A percentile compares a stretch with the other conserved stretches of the same genome.
Conservation (phyloP, 2,113 vertebrate genomes). For the Chelonoidis abingdonii region DNA sequence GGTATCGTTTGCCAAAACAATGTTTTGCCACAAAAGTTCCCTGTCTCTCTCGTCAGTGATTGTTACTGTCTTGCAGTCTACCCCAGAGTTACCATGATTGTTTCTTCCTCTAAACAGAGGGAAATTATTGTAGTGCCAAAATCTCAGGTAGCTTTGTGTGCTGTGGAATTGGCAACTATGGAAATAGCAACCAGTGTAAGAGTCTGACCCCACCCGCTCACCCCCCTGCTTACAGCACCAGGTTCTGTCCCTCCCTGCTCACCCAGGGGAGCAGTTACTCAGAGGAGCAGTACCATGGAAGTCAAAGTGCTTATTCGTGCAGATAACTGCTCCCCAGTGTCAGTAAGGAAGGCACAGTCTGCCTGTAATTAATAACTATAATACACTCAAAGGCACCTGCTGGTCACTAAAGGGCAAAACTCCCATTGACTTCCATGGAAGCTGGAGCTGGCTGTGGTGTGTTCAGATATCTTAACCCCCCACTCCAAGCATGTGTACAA, state of each 20-base stretch:
- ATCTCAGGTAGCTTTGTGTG: neutral
- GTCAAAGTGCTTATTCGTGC: neutral
- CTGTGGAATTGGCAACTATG: neutral
- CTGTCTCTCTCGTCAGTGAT: neutral
- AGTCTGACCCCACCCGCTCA: no score
- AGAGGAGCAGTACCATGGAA: neutral
- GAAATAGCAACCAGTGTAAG: neutral
- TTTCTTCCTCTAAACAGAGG: neutral
- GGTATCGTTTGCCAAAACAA: accelerated
- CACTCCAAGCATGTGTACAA: accelerated
- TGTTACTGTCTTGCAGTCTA: neutral
- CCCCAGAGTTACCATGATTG: neutral
- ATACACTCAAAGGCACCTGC: neutral
- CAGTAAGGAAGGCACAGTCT: neutral
- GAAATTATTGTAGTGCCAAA: neutral
- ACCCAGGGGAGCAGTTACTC: neutral
- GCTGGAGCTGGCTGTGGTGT: neutral
- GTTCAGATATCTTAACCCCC: accelerated
- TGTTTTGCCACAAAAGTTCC: neutral
- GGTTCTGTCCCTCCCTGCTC: neutral
- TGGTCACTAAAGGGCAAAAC: accelerated
- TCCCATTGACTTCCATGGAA: accelerated
- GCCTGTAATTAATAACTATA: neutral
- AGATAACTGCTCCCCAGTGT: neutral
- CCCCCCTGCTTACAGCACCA: neutral